Evolutionary conservation across 2,113 vertebrate species (phyloP), one percentile per base, ranked within the genome.

Genomic region (Callipepla californica): DNA sequence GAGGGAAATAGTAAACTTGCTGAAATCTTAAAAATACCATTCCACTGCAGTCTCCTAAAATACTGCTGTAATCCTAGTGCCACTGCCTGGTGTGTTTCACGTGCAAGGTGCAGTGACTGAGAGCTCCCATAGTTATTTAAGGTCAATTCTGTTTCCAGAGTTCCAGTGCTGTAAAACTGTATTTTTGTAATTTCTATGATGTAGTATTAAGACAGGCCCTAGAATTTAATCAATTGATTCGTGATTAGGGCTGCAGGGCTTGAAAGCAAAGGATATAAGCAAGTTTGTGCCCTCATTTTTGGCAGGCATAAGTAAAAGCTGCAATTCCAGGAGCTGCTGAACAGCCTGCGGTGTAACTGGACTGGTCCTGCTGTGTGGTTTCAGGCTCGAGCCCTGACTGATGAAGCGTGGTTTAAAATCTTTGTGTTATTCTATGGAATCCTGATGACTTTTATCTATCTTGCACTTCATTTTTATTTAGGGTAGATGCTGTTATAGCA

Each of bases 1-100:
- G 47, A 89, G 61, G 53, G 48, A 72, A 94, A 76, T 6, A 67
- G 67, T 40, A 68, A 87, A 72, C 84, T 69, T 76, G 82, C 70
- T 69, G 87, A 51, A 87, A 68, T 68, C 42, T 50, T 82, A 68
- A 70, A 87, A 87, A 80, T 50, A 89, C 68, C 0, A 0, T 74
- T 78, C 80, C 5, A 6, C 80, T 85, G 84, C 58, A 16, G 50
- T 57, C 80, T 93, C 93, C 89, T 58, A 65, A 92, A 95, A 84
- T 86, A 78, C 85, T 74, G 11, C 21, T 79, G 66, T 85, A 63
- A 86, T 75, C 74, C 70, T 94, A 91, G 81, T 57, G 89, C 84
- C 80, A 40, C 14, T 47, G 3, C 6, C 53, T 16, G 3, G 78
- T 0, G 13, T 9, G 8, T 17, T 55, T 57, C 82, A 13, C 11